Evolutionary conservation across 2,113 vertebrate species (phyloP).

Genomic region (Raja brachyura): DNA sequence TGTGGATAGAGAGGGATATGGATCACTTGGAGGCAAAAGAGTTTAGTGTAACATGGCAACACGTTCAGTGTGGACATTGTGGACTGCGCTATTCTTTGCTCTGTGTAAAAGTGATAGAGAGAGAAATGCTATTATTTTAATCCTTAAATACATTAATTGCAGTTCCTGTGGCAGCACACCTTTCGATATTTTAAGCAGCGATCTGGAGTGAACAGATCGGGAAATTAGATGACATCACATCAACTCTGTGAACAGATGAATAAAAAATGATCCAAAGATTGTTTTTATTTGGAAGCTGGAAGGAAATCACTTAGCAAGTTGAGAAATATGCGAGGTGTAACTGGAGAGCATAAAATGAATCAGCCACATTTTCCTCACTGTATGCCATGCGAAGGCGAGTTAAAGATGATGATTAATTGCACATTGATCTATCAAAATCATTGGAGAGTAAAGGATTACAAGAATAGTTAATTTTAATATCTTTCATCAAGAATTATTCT

Average conservation of each 20-base stretch:
- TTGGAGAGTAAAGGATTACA: background rate
- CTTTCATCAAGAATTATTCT: background rate
- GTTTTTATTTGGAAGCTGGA: background rate
- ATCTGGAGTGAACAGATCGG: background rate
- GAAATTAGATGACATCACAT: background rate
- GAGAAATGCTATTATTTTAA: background rate
- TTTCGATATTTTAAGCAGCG: background rate
- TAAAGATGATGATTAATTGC: background rate
- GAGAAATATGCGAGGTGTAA: background rate
- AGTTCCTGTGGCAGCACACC: background rate
- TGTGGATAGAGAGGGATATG: too few species aligned
- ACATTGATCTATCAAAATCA: background rate
- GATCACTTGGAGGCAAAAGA: too few species aligned
- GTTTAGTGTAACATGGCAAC: too few species aligned
- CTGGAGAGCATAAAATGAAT: background rate
- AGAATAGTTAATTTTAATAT: background rate
- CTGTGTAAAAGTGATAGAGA: background rate
- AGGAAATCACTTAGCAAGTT: conserved; percentile 5
- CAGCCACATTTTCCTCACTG: background rate
- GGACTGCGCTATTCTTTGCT: too few species aligned
- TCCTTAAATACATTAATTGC: too few species aligned
- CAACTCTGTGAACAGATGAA: background rate
- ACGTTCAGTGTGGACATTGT: too few species aligned
- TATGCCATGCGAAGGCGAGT: too few species aligned
- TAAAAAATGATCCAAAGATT: background rate